These are phyloP conservation scores for Maconellicoccus hirsutus DNA, from an alignment of 1,140 invertebrate species.

Conservation along the genomic window DNA sequence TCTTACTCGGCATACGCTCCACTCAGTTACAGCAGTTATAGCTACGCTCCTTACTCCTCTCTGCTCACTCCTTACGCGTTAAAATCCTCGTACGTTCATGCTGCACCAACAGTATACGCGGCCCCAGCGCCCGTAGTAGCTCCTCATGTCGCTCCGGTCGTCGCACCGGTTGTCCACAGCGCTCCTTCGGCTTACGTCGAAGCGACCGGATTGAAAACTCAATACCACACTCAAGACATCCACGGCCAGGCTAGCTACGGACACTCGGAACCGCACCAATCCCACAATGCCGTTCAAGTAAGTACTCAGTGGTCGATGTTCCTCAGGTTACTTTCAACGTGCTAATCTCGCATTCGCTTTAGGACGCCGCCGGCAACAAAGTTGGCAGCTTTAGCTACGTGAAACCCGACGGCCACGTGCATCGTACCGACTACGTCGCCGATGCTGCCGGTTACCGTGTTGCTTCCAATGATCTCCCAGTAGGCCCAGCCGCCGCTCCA, in stretches of 20 bases:
- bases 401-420: conserved; percentile 40
- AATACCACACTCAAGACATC: conserved; percentile 45
- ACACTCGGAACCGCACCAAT: conserved; percentile 42
- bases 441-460: conserved; percentile 42
- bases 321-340: neutral
- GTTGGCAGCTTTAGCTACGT: conserved; percentile 44
- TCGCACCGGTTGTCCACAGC: conserved; percentile 35
- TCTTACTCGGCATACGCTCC: too few relatives aligned
- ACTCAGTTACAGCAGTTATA: neutral
- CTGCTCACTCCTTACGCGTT: neutral
- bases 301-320: neutral
- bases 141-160: conserved; percentile 33
- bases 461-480: conserved; percentile 39
- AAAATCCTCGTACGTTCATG: conserved; percentile 26
- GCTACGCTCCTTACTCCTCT: conserved; percentile 14
- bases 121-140: conserved; percentile 34
- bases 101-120: conserved; percentile 25
- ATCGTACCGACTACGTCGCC: conserved; percentile 41
- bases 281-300: conserved; percentile 39
- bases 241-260: conserved; percentile 44
- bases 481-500: conserved; percentile 28
- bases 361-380: conserved; percentile 42
- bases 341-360: conserved; percentile 18
- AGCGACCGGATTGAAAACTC: conserved; percentile 37
- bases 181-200: conserved; percentile 36